These are phyloP conservation scores for Gymnodraco acuticeps DNA, from an alignment of 2,797 vertebrate species.

Conservation along the genomic window DNA sequence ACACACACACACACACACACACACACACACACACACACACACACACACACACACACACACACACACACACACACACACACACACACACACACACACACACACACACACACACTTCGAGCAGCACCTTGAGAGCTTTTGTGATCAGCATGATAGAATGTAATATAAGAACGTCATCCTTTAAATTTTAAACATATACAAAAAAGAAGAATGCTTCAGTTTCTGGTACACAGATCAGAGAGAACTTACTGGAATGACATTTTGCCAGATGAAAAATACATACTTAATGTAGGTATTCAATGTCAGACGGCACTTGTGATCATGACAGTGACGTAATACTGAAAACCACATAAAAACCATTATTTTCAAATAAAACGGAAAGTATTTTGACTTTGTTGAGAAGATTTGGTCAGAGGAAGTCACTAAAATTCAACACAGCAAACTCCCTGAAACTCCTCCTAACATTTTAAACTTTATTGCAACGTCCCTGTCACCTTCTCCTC, in stretches of 20 bases:
- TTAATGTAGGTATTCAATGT: slow-evolving; percentile 1
- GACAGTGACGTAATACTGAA: not conserved
- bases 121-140: no score
- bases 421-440: not conserved
- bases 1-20: no score
- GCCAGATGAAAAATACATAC: not conserved
- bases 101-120: no score
- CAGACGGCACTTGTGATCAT: not conserved
- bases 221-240: not conserved
- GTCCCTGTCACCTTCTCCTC: slow-evolving; percentile 1
- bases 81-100: no score
- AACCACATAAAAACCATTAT: not conserved
- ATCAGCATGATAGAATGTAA: not conserved
- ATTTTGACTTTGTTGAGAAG: not conserved
- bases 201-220: not conserved
- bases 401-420: not conserved
- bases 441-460: slow-evolving; percentile 1
- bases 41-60: no score
- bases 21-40: no score
- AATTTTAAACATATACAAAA: not conserved
- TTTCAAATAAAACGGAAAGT: no score
- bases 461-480: slow-evolving; percentile 8
- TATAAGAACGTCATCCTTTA: not conserved
- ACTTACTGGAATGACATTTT: not conserved
- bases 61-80: no score